These are phyloP conservation scores for Pipistrellus pipistrellus DNA, from an alignment of 2,797 vertebrate species.

Conservation along the genomic window DNA sequence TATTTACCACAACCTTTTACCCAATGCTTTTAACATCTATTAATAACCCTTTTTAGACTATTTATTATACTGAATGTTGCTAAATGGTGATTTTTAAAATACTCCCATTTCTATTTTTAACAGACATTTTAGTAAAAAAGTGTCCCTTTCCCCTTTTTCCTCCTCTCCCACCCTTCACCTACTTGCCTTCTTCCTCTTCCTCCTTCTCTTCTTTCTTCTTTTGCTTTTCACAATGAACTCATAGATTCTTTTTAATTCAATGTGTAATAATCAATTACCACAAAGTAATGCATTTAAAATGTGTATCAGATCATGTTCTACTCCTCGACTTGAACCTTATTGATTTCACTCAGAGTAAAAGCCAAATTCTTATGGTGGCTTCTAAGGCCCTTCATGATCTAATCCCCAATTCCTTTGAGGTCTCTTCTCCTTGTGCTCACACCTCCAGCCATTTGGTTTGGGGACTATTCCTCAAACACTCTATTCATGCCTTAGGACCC, in stretches of 20 bases:
- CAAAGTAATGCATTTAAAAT: background rate
- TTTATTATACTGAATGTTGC: background rate
- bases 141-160: background rate
- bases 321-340: background rate
- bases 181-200: background rate
- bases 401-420: background rate
- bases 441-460: background rate
- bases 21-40: background rate
- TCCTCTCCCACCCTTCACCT: background rate
- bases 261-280: background rate
- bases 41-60: background rate
- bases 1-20: background rate
- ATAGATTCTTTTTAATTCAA: background rate
- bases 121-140: conserved; percentile 18
- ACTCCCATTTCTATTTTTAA: background rate
- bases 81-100: conserved; percentile 26
- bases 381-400: rapidly evolving
- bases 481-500: rapidly evolving
- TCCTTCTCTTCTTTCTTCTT: background rate
- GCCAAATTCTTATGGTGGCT: background rate
- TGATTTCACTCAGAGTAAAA: background rate
- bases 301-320: background rate
- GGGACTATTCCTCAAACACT: background rate
- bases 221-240: background rate
- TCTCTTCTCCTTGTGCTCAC: background rate